Percentiles rank a stretch among this genome's conserved stretches.
These are phyloP conservation scores for Tortrix viridana DNA, from an alignment of 2,888 invertebrate species.

Conservation along the genomic window DNA sequence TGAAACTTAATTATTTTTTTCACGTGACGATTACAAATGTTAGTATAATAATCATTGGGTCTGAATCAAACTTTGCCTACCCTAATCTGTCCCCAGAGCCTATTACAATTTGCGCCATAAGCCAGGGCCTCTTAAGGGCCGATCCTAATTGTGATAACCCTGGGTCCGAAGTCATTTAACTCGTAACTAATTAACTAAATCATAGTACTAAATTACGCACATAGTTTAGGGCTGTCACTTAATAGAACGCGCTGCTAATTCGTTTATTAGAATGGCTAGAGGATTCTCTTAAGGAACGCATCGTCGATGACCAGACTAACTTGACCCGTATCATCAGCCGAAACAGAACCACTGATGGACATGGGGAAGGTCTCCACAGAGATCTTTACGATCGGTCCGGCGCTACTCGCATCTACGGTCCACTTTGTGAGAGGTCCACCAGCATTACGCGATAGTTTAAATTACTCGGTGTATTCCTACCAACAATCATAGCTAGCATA, in stretches of 20 bases:
- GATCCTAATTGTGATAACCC: conserved; percentile 30
- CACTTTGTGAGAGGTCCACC: too few species aligned
- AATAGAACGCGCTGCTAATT: not conserved
- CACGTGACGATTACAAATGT: not conserved
- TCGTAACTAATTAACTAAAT: conserved; percentile 11
- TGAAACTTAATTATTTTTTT: too few species aligned
- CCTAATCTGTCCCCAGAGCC: not conserved
- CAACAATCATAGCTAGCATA: too few species aligned
- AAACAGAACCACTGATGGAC: too few species aligned
- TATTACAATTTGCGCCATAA: conserved; percentile 13
- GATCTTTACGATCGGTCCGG: too few species aligned
- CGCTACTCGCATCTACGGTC: too few species aligned
- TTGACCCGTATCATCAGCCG: too few species aligned
- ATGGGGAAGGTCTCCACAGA: too few species aligned
- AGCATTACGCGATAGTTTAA: too few species aligned
- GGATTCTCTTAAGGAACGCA: too few species aligned
- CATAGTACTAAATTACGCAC: not conserved
- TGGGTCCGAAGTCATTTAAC: conserved; percentile 11
- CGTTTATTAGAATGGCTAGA: not conserved
- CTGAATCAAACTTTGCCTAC: not conserved
- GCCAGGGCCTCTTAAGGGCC: conserved; percentile 13
- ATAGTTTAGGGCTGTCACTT: not conserved
- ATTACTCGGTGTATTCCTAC: too few species aligned
- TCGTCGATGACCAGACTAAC: too few species aligned
- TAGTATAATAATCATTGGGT: conserved; percentile 1